phyloP scores from a whole-genome alignment of 1,140 invertebrate species.

The honey bee (Apis mellifera) region Amel_HAv3.1 CM009932.2:11194501-11195000 shows the following conservation, averaged over 20 bases:
- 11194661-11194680: neutral
- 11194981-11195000: neutral
- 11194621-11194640: neutral
- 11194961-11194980: neutral
- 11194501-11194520: slow-evolving; percentile 15
- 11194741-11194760: too few species aligned
- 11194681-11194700: neutral
- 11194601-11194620: neutral
- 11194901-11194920: neutral
- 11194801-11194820: too few species aligned
- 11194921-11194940: neutral
- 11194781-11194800: too few species aligned
- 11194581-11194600: neutral
- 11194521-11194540: slow-evolving; percentile 6
- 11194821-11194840: too few species aligned
- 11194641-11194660: neutral
- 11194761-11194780: too few species aligned
- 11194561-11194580: slow-evolving; percentile 4
- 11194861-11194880: neutral
- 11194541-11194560: neutral
- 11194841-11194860: too few species aligned
- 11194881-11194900: too few species aligned
- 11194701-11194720: too few species aligned
- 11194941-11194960: neutral
- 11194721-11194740: too few species aligned